These are phyloP conservation scores for Drosophila greeni DNA, from an alignment of 2,888 invertebrate species.

Conservation along the genomic window DNA sequence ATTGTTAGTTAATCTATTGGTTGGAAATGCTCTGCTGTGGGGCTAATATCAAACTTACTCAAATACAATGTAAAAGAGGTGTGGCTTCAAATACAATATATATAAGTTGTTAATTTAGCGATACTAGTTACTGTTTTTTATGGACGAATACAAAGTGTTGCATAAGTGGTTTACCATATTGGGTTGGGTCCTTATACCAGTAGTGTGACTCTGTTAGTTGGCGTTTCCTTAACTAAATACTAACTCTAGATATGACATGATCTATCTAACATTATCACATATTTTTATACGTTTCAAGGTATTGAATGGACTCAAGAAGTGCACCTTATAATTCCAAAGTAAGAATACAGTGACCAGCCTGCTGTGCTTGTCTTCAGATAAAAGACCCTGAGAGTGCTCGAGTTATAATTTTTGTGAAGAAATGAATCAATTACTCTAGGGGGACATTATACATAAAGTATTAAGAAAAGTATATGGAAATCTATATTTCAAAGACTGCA, in stretches of 20 bases:
- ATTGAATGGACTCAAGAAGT: neutral
- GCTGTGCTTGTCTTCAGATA: neutral
- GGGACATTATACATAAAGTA: neutral
- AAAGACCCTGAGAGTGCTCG: neutral
- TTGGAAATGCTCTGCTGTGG: constrained; percentile 1
- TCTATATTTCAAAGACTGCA: neutral
- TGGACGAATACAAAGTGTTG: neutral
- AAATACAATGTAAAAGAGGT: constrained; percentile 9
- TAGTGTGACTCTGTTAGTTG: neutral
- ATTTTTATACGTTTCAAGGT: neutral
- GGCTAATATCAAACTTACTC: neutral
- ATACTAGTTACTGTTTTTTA: neutral
- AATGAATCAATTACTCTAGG: neutral
- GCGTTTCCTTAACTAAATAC: too few relatives aligned
- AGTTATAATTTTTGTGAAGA: neutral
- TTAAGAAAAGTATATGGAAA: neutral
- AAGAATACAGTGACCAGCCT: neutral
- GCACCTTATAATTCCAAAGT: neutral
- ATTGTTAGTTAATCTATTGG: neutral
- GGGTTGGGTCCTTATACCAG: neutral
- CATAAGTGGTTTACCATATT: neutral
- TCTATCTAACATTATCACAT: neutral
- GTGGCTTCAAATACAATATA: neutral
- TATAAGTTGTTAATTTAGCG: neutral
- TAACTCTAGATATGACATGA: neutral